These are phyloP conservation scores for Dendrolimus pini DNA, from an alignment of 2,888 invertebrate genomes.

Conservation along the genomic window DNA sequence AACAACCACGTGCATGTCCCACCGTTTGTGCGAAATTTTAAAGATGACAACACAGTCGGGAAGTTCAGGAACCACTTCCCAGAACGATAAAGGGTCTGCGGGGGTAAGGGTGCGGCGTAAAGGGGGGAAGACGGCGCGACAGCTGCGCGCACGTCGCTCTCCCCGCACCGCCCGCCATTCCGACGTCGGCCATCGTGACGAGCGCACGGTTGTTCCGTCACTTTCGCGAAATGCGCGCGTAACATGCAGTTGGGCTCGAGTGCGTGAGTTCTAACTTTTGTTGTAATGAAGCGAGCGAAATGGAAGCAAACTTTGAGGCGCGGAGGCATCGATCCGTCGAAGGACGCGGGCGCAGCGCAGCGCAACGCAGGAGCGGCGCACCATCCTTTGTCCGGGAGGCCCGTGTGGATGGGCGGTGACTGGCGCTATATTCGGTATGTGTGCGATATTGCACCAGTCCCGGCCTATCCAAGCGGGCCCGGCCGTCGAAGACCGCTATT, in stretches of 20 bases:
- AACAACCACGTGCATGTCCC: conserved; percentile 24
- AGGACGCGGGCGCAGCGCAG: conserved; percentile 36
- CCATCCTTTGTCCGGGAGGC: conserved; percentile 63
- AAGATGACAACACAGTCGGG: conserved; percentile 59
- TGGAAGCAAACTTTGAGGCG: conserved; percentile 18
- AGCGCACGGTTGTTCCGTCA: conserved; percentile 26
- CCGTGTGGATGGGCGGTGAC: conserved; percentile 72
- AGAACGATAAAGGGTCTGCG: conserved; percentile 71
- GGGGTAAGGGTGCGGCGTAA: conserved; percentile 27
- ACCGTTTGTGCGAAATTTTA: conserved; percentile 31
- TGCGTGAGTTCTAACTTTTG: conserved; percentile 39
- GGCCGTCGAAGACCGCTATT: conserved; percentile 64
- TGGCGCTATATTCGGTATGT: conserved; percentile 71
- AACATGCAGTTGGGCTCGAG: conserved; percentile 42
- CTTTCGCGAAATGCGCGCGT: conserved; percentile 42
- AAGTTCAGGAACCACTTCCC: conserved; percentile 76
- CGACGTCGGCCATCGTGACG: conserved; percentile 43
- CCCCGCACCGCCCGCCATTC: conserved; percentile 53
- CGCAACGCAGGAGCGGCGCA: conserved; percentile 41
- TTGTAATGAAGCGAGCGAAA: conserved; percentile 27
- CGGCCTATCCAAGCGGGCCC: conserved; percentile 76
- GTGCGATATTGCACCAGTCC: conserved; percentile 77
- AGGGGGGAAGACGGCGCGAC: conserved; percentile 52
- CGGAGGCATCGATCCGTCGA: conserved; percentile 22
- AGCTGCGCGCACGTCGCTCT: conserved; percentile 66